These are phyloP conservation scores for Drosophila meridiana DNA, from an alignment of 2,888 invertebrate genomes.

Conservation along the genomic window DNA sequence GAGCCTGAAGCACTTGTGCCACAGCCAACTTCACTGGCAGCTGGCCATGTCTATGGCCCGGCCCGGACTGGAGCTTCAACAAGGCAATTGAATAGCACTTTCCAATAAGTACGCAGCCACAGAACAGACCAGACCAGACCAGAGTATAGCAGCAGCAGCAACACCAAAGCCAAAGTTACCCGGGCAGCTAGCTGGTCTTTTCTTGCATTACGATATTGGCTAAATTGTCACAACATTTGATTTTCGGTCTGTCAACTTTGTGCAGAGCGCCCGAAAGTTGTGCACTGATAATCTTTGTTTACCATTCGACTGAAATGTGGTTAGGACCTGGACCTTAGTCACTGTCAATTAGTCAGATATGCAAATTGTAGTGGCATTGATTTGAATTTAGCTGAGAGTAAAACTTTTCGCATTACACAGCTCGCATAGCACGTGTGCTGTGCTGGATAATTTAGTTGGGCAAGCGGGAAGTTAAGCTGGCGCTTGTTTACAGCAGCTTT, in stretches of 20 bases:
- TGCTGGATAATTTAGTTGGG: background rate
- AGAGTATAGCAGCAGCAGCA: background rate
- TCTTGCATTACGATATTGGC: slow-evolving; percentile 53
- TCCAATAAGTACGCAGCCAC: slow-evolving; percentile 58
- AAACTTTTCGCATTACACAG: background rate
- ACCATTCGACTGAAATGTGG: slow-evolving; percentile 13
- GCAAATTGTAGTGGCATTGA: slow-evolving; percentile 4
- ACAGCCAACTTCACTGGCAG: slow-evolving; percentile 49
- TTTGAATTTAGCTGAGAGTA: background rate
- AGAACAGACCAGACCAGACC: slow-evolving; percentile 1
- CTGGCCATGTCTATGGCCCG: slow-evolving; percentile 33
- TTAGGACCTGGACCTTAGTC: slow-evolving; percentile 5
- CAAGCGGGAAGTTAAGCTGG: background rate
- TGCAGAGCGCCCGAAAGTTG: slow-evolving; percentile 30
- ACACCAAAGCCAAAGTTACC: slow-evolving; percentile 31
- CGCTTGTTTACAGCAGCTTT: slow-evolving; percentile 1
- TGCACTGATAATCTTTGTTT: slow-evolving; percentile 47
- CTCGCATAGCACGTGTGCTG: background rate
- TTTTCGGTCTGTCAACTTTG: slow-evolving; percentile 41
- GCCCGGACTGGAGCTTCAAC: slow-evolving; percentile 41
- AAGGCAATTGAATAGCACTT: slow-evolving; percentile 68
- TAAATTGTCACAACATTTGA: slow-evolving; percentile 64
- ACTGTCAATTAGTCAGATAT: slow-evolving; percentile 40
- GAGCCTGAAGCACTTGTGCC: slow-evolving; percentile 32
- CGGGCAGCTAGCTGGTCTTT: slow-evolving; percentile 36